Evolutionary conservation across 2,113 vertebrate genomes (phyloP).

Genomic region (Trochalopteron elliotii): DNA sequence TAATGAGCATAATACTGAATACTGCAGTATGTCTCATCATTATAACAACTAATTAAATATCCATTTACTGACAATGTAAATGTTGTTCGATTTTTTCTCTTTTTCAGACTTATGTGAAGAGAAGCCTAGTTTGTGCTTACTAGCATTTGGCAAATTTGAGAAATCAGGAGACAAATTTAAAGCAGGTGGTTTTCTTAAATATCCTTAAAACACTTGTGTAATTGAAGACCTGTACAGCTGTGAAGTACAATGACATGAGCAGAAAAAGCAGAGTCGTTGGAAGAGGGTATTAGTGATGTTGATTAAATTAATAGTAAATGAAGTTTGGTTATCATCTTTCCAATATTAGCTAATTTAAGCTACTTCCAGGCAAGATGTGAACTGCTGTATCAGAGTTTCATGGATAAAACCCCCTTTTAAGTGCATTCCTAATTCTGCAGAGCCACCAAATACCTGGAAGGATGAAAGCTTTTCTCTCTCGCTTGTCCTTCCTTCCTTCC

Average conservation of each 20-base stretch:
- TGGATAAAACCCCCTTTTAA: background rate
- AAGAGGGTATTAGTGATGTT: background rate
- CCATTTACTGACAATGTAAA: background rate
- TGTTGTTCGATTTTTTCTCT: background rate
- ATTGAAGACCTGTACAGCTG: background rate
- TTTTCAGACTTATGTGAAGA: background rate
- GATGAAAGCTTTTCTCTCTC: background rate
- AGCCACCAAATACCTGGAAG: background rate
- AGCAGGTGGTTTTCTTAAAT: background rate
- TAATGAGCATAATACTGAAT: constrained; percentile 17
- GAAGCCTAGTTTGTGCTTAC: background rate
- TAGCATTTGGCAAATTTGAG: background rate
- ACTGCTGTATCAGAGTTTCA: background rate
- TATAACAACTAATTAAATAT: constrained; percentile 9
- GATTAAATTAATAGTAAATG: background rate
- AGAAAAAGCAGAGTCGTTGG: background rate
- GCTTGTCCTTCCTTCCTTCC: background rate
- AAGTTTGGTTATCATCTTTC: background rate
- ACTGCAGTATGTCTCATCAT: background rate
- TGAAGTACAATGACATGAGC: background rate
- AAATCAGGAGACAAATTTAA: background rate
- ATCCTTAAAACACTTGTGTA: background rate
- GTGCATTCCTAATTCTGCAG: background rate
- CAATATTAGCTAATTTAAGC: background rate
- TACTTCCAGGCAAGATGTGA: background rate